Evolutionary conservation across 1,140 invertebrate species (phyloP).

Genomic region (Plodia interpunctella): DNA sequence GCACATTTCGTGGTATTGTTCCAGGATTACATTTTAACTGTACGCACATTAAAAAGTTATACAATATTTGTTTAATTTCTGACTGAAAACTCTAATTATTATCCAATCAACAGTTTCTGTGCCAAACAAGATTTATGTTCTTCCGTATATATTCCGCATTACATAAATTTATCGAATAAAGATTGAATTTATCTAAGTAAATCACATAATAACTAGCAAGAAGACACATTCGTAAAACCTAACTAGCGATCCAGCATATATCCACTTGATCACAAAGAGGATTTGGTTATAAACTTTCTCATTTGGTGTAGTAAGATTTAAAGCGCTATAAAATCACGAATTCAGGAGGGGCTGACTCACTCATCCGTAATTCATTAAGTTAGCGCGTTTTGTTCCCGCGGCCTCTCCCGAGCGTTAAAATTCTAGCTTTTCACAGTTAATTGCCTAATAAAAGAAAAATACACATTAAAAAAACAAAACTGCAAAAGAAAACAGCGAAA

Average conservation of each 20-base stretch:
- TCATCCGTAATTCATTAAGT: conserved; percentile 70
- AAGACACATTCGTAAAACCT: no score
- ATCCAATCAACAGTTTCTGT: no score
- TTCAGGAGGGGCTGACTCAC: conserved; percentile 46
- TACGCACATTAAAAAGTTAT: no score
- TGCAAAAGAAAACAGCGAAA: conserved; percentile 25
- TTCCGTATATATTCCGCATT: no score
- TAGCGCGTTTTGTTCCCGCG: conserved; percentile 48
- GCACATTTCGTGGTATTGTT: not conserved
- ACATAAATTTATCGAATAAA: no score
- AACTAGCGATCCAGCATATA: no score
- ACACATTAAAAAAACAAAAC: conserved; percentile 24
- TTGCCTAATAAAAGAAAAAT: conserved; percentile 58
- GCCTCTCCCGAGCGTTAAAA: conserved; percentile 46
- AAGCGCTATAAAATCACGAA: conserved; percentile 55
- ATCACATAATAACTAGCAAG: no score
- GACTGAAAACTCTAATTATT: no score
- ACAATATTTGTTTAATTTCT: no score
- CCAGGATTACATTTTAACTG: no score
- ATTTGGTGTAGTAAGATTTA: conserved; percentile 51
- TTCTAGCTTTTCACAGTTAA: conserved; percentile 44
- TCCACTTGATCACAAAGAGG: conserved; percentile 13
- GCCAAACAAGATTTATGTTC: no score
- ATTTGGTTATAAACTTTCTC: conserved; percentile 46
- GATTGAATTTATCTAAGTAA: no score